Conservation (phyloP, 2,797 vertebrate species). For the Anableps anableps region DNA sequence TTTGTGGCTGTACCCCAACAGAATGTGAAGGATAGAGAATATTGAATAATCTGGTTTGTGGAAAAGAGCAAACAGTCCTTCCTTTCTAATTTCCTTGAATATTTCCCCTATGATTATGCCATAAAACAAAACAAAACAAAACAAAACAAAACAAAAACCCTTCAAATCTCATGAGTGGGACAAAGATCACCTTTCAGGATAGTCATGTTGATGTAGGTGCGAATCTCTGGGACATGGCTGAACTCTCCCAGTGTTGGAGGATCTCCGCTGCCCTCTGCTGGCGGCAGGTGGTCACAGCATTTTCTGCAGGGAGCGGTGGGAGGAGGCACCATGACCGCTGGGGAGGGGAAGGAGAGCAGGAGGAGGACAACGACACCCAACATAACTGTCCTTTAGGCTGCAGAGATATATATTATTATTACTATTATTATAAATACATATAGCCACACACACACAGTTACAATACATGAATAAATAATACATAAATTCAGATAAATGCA, state of each 20-base stretch:
- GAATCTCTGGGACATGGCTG: constrained; percentile 83
- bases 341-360: constrained; percentile 56
- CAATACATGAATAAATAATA: not conserved
- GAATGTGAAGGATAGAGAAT: not conserved
- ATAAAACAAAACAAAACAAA: not conserved
- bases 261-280: constrained; percentile 62
- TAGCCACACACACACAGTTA: not conserved
- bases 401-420: not conserved
- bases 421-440: not conserved
- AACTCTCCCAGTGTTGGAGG: constrained; percentile 3
- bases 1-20: not conserved
- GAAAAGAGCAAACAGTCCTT: not conserved
- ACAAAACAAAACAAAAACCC: not conserved
- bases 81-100: not conserved
- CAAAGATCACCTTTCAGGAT: constrained; percentile 90
- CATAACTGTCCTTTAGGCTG: constrained; percentile 62
- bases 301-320: constrained; percentile 71
- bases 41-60: not conserved
- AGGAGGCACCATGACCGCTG: constrained; percentile 61
- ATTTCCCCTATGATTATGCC: not conserved
- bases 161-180: too few species aligned
- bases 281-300: constrained; percentile 87
- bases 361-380: constrained; percentile 59
- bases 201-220: constrained; percentile 93
- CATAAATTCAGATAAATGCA: not conserved